Percentiles rank a stretch among this genome's conserved stretches.
Evolutionary conservation across 1,140 invertebrate species (phyloP).

Genomic region (Homarus americanus): DNA sequence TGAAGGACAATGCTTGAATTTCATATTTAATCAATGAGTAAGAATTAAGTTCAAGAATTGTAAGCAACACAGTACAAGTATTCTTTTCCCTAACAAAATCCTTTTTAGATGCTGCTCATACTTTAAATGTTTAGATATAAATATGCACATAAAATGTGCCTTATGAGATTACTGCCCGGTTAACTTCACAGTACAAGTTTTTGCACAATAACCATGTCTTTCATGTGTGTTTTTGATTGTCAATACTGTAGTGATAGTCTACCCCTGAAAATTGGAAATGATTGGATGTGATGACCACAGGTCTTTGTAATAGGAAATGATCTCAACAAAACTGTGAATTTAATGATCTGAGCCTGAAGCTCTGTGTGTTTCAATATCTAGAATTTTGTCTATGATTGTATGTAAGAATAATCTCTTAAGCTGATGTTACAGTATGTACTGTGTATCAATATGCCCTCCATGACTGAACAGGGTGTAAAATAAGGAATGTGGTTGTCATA

Average conservation of each 20-base stretch:
- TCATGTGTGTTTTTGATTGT: conserved; percentile 24
- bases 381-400: not conserved
- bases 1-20: no score
- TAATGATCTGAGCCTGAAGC: not conserved
- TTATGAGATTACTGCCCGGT: not conserved
- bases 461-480: not conserved
- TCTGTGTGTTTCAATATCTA: not conserved
- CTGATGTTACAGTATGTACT: not conserved
- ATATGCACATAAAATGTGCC: conserved; percentile 22
- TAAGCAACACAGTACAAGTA: no score
- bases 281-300: not conserved
- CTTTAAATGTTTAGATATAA: no score
- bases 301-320: not conserved
- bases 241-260: no score
- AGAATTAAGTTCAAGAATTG: no score
- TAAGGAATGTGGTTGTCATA: not conserved
- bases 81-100: no score
- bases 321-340: not conserved
- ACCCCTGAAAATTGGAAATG: not conserved
- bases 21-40: no score
- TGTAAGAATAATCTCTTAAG: not conserved
- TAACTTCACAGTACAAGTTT: conserved; percentile 12
- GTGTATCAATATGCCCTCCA: not conserved
- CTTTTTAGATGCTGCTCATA: no score
- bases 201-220: conserved; percentile 37